These are phyloP conservation scores for Phacellophora camtschatica DNA, from an alignment of 30 jellyfish, hydroid and myxozoan species.

Conservation along the genomic window DNA sequence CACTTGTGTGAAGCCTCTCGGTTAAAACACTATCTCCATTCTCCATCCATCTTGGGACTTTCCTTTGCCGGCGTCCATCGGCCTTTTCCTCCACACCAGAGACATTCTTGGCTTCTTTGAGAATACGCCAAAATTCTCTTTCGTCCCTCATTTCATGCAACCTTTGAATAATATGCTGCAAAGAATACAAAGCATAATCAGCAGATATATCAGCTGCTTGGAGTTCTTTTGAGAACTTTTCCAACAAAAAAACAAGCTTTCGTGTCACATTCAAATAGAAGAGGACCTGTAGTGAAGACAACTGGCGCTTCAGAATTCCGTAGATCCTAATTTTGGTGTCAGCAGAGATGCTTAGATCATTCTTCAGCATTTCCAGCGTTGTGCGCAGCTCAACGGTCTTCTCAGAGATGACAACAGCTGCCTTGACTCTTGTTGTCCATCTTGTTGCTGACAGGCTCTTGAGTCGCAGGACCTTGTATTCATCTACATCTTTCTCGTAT, in stretches of 20 bases:
- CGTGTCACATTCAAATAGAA: constrained; percentile 44
- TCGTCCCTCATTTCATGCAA: constrained; percentile 29
- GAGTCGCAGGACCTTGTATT: constrained; percentile 49
- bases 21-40: no score
- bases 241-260: constrained; percentile 13
- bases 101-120: constrained; percentile 19
- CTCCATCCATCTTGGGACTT: no score
- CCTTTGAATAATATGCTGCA: constrained; percentile 29
- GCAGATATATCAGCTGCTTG: constrained; percentile 54
- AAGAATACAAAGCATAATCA: no score
- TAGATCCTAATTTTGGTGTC: constrained; percentile 13
- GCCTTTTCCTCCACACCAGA: not conserved
- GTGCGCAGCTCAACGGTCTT: not conserved
- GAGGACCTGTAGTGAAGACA: constrained; percentile 42
- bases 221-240: constrained; percentile 20
- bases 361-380: not conserved
- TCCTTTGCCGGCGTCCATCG: constrained; percentile 1
- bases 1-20: no score
- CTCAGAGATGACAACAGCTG: no score
- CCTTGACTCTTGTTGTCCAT: constrained; percentile 27
- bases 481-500: not conserved
- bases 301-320: constrained; percentile 37
- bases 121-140: constrained; percentile 33
- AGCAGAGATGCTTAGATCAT: not conserved
- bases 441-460: constrained; percentile 22